These are phyloP conservation scores for Tribolium madens DNA, from an alignment of 1,140 invertebrate species.

Conservation along the genomic window DNA sequence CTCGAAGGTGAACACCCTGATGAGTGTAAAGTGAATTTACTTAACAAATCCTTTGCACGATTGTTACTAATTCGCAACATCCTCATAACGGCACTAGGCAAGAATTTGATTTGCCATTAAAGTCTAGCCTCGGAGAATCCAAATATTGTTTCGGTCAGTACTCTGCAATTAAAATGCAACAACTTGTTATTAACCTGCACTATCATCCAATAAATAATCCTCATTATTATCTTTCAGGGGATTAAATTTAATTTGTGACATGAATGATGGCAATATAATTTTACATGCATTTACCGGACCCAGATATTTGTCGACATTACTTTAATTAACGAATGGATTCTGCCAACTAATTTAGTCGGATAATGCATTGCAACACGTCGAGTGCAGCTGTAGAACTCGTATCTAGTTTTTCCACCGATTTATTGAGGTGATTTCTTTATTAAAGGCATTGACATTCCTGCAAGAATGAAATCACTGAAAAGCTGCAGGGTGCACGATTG, in stretches of 20 bases:
- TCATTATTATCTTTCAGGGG: not conserved
- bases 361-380: constrained; percentile 18
- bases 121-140: constrained; percentile 20
- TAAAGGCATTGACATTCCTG: constrained; percentile 18
- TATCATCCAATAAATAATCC: constrained; percentile 4
- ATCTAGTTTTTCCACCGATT: constrained; percentile 15
- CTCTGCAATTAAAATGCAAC: constrained; percentile 2
- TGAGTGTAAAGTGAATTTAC: not conserved
- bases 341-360: not conserved
- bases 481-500: constrained; percentile 7
- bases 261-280: constrained; percentile 10
- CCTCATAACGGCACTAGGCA: constrained; percentile 10
- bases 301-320: not conserved
- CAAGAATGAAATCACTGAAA: not conserved
- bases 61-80: constrained; percentile 14
- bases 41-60: constrained; percentile 7
- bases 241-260: constrained; percentile 3
- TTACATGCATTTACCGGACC: constrained; percentile 17
- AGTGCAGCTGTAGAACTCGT: constrained; percentile 7
- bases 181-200: constrained; percentile 11
- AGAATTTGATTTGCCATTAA: constrained; percentile 30
- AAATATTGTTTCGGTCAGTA: constrained; percentile 26
- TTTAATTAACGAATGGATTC: constrained; percentile 17
- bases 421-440: constrained; percentile 36
- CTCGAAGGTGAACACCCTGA: not conserved